phyloP scores from a whole-genome alignment of 1,140 invertebrate species.

The Hyphantria cunea region DNA sequence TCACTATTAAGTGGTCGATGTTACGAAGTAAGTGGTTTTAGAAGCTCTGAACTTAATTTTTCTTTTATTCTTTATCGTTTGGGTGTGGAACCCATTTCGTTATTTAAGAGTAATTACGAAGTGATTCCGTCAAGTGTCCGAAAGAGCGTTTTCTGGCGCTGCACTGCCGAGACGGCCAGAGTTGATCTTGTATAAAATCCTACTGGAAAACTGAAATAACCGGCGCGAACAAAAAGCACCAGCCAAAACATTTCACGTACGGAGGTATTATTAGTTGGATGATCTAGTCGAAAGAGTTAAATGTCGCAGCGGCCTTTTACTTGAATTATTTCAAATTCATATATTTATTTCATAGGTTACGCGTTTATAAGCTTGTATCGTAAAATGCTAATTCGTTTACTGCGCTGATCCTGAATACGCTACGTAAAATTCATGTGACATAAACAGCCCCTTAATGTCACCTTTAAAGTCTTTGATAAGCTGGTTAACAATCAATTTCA shows the following conservation, averaged over 20 bases:
- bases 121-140: slow-evolving; percentile 20
- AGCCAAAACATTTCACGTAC: slow-evolving; percentile 81
- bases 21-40: slow-evolving; percentile 15
- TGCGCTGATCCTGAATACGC: slow-evolving; percentile 18
- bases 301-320: slow-evolving; percentile 63
- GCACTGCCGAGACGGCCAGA: slow-evolving; percentile 66
- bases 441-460: slow-evolving; percentile 47
- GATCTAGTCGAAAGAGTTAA: slow-evolving; percentile 77
- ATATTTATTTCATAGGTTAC: slow-evolving; percentile 27
- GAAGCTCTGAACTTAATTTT: slow-evolving; percentile 39
- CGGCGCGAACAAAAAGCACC: slow-evolving; percentile 79
- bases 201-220: slow-evolving; percentile 82
- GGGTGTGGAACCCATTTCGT: slow-evolving; percentile 39
- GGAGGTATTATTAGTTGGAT: slow-evolving; percentile 80
- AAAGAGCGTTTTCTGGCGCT: slow-evolving; percentile 35
- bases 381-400: background rate
- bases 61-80: slow-evolving; percentile 38
- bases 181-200: slow-evolving; percentile 76
- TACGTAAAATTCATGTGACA: slow-evolving; percentile 47
- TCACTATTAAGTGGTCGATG: slow-evolving; percentile 24
- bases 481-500: slow-evolving; percentile 33
- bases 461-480: slow-evolving; percentile 41
- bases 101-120: slow-evolving; percentile 4
- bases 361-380: background rate
- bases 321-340: slow-evolving; percentile 57